Percentiles rank a stretch among this genome's conserved stretches.
Conservation (phyloP, 2,113 vertebrate genomes). For the Morone saxatilis region DNA sequence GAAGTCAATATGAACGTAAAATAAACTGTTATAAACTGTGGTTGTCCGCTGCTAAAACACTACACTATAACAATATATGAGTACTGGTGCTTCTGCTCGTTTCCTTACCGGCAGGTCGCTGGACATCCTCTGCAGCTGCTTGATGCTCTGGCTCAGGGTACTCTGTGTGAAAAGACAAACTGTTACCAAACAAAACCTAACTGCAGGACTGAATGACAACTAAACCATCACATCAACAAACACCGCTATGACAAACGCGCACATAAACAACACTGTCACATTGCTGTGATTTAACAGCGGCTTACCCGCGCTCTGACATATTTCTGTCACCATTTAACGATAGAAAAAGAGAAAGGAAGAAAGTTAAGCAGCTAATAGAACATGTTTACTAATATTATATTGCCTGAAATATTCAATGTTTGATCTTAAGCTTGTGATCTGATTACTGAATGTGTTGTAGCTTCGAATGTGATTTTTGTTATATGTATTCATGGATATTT, state of each 20-base stretch:
- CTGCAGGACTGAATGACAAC: background rate
- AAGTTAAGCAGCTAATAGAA: background rate
- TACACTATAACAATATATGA: background rate
- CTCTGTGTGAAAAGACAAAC: constrained; percentile 79
- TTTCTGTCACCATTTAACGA: constrained; percentile 87
- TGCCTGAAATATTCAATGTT: background rate
- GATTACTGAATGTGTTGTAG: too few relatives aligned
- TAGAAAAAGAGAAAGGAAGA: constrained; percentile 20
- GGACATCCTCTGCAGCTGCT: constrained; percentile 84
- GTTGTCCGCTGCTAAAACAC: background rate
- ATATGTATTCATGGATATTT: background rate
- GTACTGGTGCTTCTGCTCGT: background rate
- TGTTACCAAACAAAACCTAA: background rate
- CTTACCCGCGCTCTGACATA: constrained; percentile 90
- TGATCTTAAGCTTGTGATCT: background rate
- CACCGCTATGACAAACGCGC: constrained; percentile 24
- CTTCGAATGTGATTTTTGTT: too few relatives aligned
- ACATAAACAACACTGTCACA: constrained; percentile 10
- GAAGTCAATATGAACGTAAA: too few relatives aligned
- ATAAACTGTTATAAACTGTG: background rate
- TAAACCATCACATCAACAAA: background rate
- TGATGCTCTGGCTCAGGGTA: constrained; percentile 86
- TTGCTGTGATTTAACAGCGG: constrained; percentile 22
- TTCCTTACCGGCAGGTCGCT: constrained; percentile 87
- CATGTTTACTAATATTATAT: background rate